Conservation (phyloP, 2,113 vertebrate species). For the Pyxicephalus adspersus region DNA sequence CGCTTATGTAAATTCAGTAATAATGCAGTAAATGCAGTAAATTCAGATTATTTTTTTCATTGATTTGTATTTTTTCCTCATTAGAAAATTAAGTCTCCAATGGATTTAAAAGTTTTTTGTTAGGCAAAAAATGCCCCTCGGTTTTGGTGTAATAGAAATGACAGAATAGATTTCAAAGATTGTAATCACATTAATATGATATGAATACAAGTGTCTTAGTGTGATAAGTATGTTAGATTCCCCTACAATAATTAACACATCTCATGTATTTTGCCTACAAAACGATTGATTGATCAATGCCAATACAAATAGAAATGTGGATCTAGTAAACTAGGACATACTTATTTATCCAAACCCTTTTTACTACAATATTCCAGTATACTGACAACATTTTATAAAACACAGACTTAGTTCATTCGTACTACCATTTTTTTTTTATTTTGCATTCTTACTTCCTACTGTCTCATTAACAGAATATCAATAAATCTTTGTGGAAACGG, state of each 20-base stretch:
- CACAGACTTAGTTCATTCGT: too few relatives aligned
- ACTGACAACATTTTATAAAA: too few relatives aligned
- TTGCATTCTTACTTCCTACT: too few relatives aligned
- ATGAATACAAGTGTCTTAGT: constrained; percentile 70
- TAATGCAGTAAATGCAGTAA: background rate
- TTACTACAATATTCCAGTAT: too few relatives aligned
- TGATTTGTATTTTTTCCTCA: constrained; percentile 11
- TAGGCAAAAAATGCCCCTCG: constrained; percentile 51
- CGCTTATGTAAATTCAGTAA: too few relatives aligned
- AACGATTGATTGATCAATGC: constrained; percentile 38
- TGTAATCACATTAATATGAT: constrained; percentile 60
- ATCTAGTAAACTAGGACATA: too few relatives aligned
- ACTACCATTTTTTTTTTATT: too few relatives aligned
- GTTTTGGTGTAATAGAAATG: constrained; percentile 47
- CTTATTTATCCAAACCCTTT: too few relatives aligned
- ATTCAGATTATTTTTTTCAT: constrained; percentile 12
- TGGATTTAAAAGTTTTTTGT: constrained; percentile 54
- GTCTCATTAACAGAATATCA: too few relatives aligned
- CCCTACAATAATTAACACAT: constrained; percentile 79
- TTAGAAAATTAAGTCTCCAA: constrained; percentile 41
- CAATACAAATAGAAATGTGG: constrained; percentile 26
- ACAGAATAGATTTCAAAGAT: constrained; percentile 50
- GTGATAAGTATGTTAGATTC: constrained; percentile 74
- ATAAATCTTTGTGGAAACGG: too few relatives aligned
- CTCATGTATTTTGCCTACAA: constrained; percentile 56